These are phyloP conservation scores for Melanerpes aurifrons DNA, from an alignment of 2,113 vertebrate genomes.

Conservation along the genomic window DNA sequence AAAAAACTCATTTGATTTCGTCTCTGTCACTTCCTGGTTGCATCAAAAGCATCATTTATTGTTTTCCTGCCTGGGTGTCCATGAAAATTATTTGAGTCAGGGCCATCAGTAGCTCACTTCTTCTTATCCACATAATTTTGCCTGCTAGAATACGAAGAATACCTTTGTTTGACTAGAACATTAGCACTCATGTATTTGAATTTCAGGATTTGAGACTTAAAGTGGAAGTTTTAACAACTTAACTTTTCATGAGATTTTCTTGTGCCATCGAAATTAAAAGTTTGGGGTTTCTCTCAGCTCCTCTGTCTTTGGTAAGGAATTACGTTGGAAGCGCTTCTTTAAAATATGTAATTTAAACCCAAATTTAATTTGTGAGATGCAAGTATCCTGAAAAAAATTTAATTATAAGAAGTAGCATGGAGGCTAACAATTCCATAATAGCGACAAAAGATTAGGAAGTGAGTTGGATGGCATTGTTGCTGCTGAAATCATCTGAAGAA, in stretches of 20 bases:
- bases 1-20: background rate
- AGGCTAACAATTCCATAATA: background rate
- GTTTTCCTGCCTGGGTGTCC: background rate
- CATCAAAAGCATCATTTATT: background rate
- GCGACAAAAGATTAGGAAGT: background rate
- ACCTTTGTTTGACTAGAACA: background rate
- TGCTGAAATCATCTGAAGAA: background rate
- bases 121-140: background rate
- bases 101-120: background rate
- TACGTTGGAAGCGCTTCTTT: background rate
- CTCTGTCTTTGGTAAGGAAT: background rate
- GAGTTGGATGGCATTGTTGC: background rate
- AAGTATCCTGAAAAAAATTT: background rate
- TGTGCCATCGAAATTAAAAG: background rate
- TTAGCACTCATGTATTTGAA: background rate
- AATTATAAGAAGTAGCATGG: background rate
- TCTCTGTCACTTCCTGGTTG: background rate
- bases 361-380: background rate
- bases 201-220: background rate
- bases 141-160: background rate
- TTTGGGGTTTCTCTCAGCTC: background rate
- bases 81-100: background rate
- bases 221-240: background rate
- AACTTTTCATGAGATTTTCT: background rate
- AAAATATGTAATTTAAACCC: background rate